Evolutionary conservation across 2,113 vertebrate genomes (phyloP), one percentile per base, ranked within the genome.

Genomic region (Reinhardtius hippoglossoides): DNA sequence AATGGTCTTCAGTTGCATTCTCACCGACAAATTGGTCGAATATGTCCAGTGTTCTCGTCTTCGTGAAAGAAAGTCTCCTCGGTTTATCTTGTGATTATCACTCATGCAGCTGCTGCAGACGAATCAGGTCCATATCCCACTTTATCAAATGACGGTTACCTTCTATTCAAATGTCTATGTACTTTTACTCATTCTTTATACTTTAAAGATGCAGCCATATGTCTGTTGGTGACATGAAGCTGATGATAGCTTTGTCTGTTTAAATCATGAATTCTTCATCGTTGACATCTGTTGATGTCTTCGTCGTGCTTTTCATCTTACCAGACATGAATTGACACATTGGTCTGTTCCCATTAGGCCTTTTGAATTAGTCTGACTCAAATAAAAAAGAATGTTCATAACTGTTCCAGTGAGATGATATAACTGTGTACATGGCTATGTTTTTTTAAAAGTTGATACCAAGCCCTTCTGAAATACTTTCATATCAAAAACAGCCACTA

Each of bases 1-100:
- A 93, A 93, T 92, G 63, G 92, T 84, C 77, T 85, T 81, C 77
- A 23, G 84, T 88, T 88, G 68, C 60, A 82, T 87, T 92, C 89
- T 92, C 91, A 88, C 76, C 81, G 24, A 46, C 68, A 82, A 89
- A 81, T 56, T 88, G 78, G 71, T 83, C 37, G 68, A 85, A 87
- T 84, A 83, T 65, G 63, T 74, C 61, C 57, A 66, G 70, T 74
- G 50, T 63, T 69, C 55, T 76, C 54, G 48, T 78, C 62, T 78
- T 71, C 54, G 57, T 75, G 20, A 68, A 79, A 79, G 54, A 71
- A 76, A 81, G 20, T 70, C 59, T 44, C 7, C 57, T 74, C 55
- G 50, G 55, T 60, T 78, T 23, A 59, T 85, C 60, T 31, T 13
- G 26, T 15, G 64, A 14, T 70, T 62, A 23, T 81, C 21, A 55